Evolutionary conservation across 2,113 vertebrate species (phyloP), one percentile per base, ranked within the genome.

Genomic region (Martes martes): DNA sequence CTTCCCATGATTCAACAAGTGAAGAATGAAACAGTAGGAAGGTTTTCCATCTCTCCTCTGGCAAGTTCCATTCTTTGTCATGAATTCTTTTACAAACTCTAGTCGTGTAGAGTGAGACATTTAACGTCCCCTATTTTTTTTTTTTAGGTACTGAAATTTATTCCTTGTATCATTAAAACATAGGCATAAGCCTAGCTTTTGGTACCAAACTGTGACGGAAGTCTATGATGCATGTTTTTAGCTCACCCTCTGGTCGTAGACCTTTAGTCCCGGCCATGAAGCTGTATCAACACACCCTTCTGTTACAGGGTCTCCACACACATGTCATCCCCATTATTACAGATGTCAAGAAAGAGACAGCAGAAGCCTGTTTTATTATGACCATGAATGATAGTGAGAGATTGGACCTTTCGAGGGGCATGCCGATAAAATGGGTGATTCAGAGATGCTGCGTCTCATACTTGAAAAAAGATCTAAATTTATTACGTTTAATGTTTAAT

Each of bases 401-500:
- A 96, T 6, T 2, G 84, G 93, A 59, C 94, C 86, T 97, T 96
- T 73, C 91, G 88, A 57, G n/a, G 91, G 73, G 89, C 89, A 87
- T 86, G 96, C 39, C 36, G 82, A 87, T 96, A 89, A 97, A 94
- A 96, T 78, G 94, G 97, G 97, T 67, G 94, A 97, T 95, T 98
- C 97, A 96, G 97, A 96, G 89, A 87, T 31, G 57, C 84, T 87
- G 61, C 0, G 55, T 67, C 73, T 97, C 85, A 76, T 83, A 89
- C 93, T 97, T 97, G 97, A 86, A 97, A 95, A 97, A 94, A 96
- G 91, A 97, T 89, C 95, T 89, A 95, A 98, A 98, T 98, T 98
- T 98, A 98, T 97, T 97, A 95, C 28, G 1, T 98, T 96, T 98
- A 98, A 98, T 97, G 97, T 97, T 98, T 80, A 87, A 73, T 80